These are phyloP conservation scores for Furcifer pardalis DNA, from an alignment of 2,797 vertebrate species.

Conservation along the genomic window DNA sequence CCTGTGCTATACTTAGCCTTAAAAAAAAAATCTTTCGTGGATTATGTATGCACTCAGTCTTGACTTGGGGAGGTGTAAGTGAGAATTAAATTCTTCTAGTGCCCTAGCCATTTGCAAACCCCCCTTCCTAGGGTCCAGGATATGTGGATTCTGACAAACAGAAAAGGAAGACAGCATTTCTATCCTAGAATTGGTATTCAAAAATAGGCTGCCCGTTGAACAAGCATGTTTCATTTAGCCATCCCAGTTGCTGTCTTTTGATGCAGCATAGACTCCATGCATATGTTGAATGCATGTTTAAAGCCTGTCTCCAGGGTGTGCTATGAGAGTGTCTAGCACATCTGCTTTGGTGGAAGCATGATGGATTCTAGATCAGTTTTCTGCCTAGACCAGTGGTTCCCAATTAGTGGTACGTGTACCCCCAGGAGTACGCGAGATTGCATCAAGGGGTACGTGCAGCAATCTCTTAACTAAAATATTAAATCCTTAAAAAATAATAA, in stretches of 20 bases:
- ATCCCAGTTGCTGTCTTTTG: background rate
- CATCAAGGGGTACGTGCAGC: too few relatives aligned
- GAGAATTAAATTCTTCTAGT: background rate
- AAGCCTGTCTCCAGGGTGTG: background rate
- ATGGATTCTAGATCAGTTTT: background rate
- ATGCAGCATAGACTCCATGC: background rate
- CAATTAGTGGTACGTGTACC: too few relatives aligned
- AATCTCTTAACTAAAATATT: too few relatives aligned
- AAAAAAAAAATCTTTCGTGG: background rate
- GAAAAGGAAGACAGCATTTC: background rate
- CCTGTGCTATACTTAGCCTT: background rate
- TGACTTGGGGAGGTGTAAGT: background rate
- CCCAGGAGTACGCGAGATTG: too few relatives aligned
- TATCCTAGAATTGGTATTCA: background rate
- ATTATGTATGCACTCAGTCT: background rate
- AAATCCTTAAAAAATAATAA: too few relatives aligned
- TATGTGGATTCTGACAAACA: background rate
- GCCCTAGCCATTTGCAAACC: background rate
- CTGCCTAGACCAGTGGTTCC: too few relatives aligned
- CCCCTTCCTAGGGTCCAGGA: background rate
- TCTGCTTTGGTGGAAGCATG: background rate
- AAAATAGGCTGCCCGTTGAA: too few relatives aligned
- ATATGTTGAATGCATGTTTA: background rate
- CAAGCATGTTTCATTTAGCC: background rate
- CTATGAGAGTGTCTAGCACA: too few relatives aligned